phyloP scores from a whole-genome alignment of 2,888 invertebrate species.

The Anticlea derivata region DNA sequence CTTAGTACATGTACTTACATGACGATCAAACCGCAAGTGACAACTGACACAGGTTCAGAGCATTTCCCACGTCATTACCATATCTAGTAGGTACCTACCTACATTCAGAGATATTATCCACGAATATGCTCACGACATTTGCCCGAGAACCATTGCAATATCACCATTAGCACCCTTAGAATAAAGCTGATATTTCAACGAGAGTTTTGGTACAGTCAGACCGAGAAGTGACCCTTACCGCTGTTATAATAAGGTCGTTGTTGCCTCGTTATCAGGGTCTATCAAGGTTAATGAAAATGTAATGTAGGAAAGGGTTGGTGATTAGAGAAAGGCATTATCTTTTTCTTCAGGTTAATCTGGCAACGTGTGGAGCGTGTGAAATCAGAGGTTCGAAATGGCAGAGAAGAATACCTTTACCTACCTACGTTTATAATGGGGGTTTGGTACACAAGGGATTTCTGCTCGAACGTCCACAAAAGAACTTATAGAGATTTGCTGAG shows the following conservation, averaged over 20 bases:
- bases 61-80: constrained; percentile 36
- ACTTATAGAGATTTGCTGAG: not conserved
- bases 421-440: not conserved
- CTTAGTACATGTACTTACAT: not conserved
- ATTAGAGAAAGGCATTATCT: constrained; percentile 25
- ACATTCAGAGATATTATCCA: constrained; percentile 26
- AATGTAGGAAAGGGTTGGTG: constrained; percentile 37
- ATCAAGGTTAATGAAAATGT: constrained; percentile 42
- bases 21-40: constrained; percentile 32
- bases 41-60: constrained; percentile 33
- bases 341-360: constrained; percentile 38
- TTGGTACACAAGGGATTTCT: not conserved
- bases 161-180: not conserved
- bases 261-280: constrained; percentile 8
- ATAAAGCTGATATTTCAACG: not conserved
- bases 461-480: not conserved
- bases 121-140: constrained; percentile 15
- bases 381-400: not conserved
- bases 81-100: constrained; percentile 38
- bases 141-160: not conserved
- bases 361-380: constrained; percentile 14
- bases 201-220: not conserved
- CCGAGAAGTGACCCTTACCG: constrained; percentile 12
- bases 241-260: constrained; percentile 12
- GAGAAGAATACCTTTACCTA: not conserved